Percentiles rank a stretch among this genome's conserved stretches.
Conservation (phyloP, 2,888 invertebrate species). For the Tromatobia lineatoria region DNA sequence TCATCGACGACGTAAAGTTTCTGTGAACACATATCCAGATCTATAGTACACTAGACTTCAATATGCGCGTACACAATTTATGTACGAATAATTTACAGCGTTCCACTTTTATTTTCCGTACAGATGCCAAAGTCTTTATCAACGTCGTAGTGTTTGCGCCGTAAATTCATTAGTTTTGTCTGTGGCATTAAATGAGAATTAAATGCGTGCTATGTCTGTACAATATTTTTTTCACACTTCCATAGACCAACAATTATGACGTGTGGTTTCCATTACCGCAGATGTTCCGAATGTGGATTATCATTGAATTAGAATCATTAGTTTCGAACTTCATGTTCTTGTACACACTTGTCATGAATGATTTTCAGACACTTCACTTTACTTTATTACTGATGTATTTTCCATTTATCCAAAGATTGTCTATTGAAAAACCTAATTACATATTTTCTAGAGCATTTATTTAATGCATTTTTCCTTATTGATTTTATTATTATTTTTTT, state of each 20-base stretch:
- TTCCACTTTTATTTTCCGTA: constrained; percentile 2
- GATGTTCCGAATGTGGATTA: neutral
- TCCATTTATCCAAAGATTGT: too few species aligned
- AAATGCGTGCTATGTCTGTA: neutral
- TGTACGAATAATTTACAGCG: constrained; percentile 30
- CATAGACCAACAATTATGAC: neutral
- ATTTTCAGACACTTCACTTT: neutral
- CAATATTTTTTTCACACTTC: neutral
- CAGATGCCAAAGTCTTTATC: neutral
- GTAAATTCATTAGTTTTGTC: neutral
- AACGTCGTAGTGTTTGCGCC: neutral
- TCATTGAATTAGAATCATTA: neutral
- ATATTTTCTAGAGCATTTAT: too few species aligned
- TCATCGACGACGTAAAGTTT: constrained; percentile 18
- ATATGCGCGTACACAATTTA: neutral
- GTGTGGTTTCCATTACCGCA: neutral
- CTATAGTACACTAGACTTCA: neutral
- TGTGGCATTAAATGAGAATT: neutral
- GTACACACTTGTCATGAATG: neutral
- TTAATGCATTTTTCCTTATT: too few species aligned
- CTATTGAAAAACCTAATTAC: too few species aligned
- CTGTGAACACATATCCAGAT: constrained; percentile 23
- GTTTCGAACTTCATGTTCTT: neutral
- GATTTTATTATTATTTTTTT: too few species aligned
- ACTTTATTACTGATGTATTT: too few species aligned